Conservation (phyloP, 1,140 invertebrate species). For the Drosophila lacteicornis region DNA sequence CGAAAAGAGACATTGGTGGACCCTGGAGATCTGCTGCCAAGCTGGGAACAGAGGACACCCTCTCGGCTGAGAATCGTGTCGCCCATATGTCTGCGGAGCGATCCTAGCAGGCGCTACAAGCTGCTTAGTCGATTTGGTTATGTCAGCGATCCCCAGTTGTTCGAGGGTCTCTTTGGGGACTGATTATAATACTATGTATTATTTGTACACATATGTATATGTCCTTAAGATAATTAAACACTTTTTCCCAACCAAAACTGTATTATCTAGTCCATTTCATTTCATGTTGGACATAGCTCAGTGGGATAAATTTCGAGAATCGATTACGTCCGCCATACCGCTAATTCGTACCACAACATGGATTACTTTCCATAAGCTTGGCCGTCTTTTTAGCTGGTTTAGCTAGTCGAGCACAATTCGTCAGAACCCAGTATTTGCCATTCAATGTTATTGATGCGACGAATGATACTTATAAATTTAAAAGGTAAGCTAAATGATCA, state of each 20-base stretch:
- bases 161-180: slow-evolving; percentile 70
- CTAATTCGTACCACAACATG: no score
- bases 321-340: no score
- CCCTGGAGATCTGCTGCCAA: slow-evolving; percentile 58
- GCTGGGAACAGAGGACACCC: slow-evolving; percentile 43
- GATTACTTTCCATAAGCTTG: no score
- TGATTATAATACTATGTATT: slow-evolving; percentile 23
- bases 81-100: slow-evolving; percentile 51
- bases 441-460: no score
- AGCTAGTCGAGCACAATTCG: no score
- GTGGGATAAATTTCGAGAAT: no score
- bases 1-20: slow-evolving; percentile 56
- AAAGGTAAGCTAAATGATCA: no score
- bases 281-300: no score
- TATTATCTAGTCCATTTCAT: neutral
- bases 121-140: slow-evolving; percentile 66
- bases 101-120: slow-evolving; percentile 60
- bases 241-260: neutral
- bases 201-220: slow-evolving; percentile 3
- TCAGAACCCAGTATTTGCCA: no score
- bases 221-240: neutral
- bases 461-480: no score
- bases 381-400: no score
- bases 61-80: slow-evolving; percentile 56
- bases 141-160: slow-evolving; percentile 62